phyloP scores from a whole-genome alignment of 2,113 vertebrate species.

The Phylloscopus whistleri region DNA sequence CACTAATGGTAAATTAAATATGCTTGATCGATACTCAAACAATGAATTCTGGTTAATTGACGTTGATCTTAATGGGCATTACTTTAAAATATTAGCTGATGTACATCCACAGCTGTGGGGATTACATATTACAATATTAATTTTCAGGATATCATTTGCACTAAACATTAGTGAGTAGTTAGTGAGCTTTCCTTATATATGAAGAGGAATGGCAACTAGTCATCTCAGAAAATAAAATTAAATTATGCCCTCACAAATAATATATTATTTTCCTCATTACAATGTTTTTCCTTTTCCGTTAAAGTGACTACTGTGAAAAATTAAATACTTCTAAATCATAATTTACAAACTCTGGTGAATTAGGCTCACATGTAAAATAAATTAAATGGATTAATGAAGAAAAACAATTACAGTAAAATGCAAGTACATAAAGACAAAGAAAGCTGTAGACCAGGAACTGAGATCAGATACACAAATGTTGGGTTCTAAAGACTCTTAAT shows the following conservation, averaged over 20 bases:
- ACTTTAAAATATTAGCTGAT: slow-evolving; percentile 57
- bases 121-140: slow-evolving; percentile 38
- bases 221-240: slow-evolving; percentile 1
- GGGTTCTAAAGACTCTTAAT: not conserved
- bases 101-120: not conserved
- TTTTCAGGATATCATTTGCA: slow-evolving; percentile 25
- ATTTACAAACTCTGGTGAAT: not conserved
- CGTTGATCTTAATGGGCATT: slow-evolving; percentile 47
- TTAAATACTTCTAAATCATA: slow-evolving; percentile 13
- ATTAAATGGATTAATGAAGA: not conserved
- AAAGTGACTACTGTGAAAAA: not conserved
- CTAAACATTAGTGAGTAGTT: slow-evolving; percentile 6
- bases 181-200: not conserved
- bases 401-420: not conserved
- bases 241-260: slow-evolving; percentile 4
- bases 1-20: slow-evolving; percentile 66
- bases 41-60: slow-evolving; percentile 52
- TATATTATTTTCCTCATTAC: not conserved
- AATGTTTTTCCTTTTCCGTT: not conserved
- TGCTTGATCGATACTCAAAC: slow-evolving; percentile 58
- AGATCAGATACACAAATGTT: not conserved
- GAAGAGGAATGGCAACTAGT: slow-evolving; percentile 14
- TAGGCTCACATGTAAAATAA: not conserved
- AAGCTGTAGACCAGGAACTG: not conserved
- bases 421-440: not conserved